Base-by-base conservation (phyloP, 2,888 invertebrate genomes). In the Magallana nippona region DNA sequence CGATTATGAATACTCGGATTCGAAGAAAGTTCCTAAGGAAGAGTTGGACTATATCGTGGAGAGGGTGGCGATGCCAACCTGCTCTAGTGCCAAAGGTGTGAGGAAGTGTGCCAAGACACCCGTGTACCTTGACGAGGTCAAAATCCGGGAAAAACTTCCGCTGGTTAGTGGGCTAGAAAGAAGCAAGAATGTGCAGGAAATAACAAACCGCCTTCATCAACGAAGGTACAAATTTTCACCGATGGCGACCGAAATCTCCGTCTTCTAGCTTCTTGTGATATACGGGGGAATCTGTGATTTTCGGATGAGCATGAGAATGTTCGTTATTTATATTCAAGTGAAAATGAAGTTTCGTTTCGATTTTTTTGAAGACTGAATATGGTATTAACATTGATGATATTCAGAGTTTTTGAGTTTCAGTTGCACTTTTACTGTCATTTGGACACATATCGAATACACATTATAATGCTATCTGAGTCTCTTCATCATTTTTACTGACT, bases 1-100 rank as follows among this genome's bases (percentile, higher is more conserved):
- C 79, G 89, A 89, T 84, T 89, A 87, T 62, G 88, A 89, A 58
- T 90, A 90, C 71, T 78, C 82, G 32, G 87, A 88, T n/a, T 60
- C 82, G 1, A 89, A 86, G 85, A 80, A 44, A 82, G 83, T 89
- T 58, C 89, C 87, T 22, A 83, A 86, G 77, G 90, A 90, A 32
- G 90, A 90, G 83, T 63, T 90, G 15, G 87, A 89, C 56, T 88
- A 86, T 78, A 87, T 89, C 17, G 88, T 89, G 2, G 88, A 84
- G n/a, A 83, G 90, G 15, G 83, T 89, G 15, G 71, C 86, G 0
- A 82, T 81, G 22, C 87, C 87, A 8, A 90, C 90, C 10, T 82
- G 85, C 19, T 85, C 88, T 3, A 89, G 87, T 60, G 83, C 83
- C 27, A 78, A 82, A 17, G 82, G 86, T 11, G 82, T 83, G 0